Conservation (phyloP, 2,888 invertebrate species). For the Odontomyia ornata region DNA sequence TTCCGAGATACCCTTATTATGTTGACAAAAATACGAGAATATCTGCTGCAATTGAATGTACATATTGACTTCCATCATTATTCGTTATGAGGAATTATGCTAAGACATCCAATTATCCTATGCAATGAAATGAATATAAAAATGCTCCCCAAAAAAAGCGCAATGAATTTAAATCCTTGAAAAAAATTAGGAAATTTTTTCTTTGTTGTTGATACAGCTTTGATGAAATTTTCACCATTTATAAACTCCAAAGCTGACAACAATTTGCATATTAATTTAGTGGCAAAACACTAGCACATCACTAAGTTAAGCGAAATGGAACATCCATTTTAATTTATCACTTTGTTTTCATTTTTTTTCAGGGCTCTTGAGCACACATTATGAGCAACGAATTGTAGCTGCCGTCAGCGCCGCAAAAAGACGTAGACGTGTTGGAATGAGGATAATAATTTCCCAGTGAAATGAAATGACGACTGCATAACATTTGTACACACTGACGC, state of each 20-base stretch:
- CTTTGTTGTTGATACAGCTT: too few species aligned
- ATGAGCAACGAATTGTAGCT: conserved; percentile 16
- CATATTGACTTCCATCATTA: too few species aligned
- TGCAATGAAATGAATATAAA: too few species aligned
- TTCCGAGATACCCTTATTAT: too few species aligned
- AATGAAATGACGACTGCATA: conserved; percentile 6
- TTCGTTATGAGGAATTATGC: too few species aligned
- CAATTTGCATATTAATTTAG: neutral
- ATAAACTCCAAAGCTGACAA: neutral
- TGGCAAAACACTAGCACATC: neutral
- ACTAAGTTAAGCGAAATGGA: neutral
- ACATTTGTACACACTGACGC: neutral
- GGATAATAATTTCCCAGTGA: neutral
- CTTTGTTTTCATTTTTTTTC: conserved; percentile 25
- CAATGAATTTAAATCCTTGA: too few species aligned
- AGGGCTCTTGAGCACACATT: conserved; percentile 7
- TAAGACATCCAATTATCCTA: too few species aligned
- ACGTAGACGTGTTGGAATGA: neutral
- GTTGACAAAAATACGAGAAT: too few species aligned
- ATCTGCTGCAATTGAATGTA: too few species aligned
- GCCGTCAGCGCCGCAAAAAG: neutral
- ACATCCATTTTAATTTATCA: conserved; percentile 19
- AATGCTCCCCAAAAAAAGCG: too few species aligned
- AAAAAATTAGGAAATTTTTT: too few species aligned
- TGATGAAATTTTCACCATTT: too few species aligned